Evolutionary conservation across 1,140 invertebrate species (phyloP), one percentile per base, ranked within the genome.

Genomic region (Saccostrea cuccullata): DNA sequence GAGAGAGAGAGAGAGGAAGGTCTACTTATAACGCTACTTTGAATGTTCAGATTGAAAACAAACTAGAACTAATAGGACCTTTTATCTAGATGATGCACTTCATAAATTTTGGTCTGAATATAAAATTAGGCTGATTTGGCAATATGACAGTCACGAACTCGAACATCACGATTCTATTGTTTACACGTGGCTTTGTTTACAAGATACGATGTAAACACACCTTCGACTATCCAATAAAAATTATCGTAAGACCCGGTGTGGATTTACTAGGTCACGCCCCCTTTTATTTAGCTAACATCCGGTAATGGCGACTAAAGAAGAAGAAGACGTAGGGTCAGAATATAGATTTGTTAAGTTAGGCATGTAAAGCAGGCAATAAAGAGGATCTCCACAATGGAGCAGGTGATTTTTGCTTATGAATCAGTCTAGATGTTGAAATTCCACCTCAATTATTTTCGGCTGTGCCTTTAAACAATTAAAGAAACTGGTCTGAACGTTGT

Each of bases 151-250:
- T 77, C 70, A 77, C 58, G 58, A 64, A 64, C 47, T 8, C 47
- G 47, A 47, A 47, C 47, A 64, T 64, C 58, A 64, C 70, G 70
- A 77, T 77, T 30, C 30, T 17, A 77, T 77, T 77, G 70, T 77
- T 77, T 77, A 77, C 70, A 77, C 70, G 70, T 77, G 70, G 70
- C 26, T 77, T 77, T 77, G 70, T 77, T 77, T 77, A 77, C 70
- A 77, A 30, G 70, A 77, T 77, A 77, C 70, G 70, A 77, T 77
- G 70, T 77, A 77, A 77, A 77, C 70, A 77, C 23, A 77, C 9
- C 26, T 77, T 4, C 3, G 12, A 77, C 30, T 26, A 77, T 77
- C 70, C 70, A 77, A 77, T 77, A 26, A 77, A 77, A 77, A 77
- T 30, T 77, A 77, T 77, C 70, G 70, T 77, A 77, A 77, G 11